Conservation (phyloP, 2,888 invertebrate species). For the Tuta absoluta region DNA sequence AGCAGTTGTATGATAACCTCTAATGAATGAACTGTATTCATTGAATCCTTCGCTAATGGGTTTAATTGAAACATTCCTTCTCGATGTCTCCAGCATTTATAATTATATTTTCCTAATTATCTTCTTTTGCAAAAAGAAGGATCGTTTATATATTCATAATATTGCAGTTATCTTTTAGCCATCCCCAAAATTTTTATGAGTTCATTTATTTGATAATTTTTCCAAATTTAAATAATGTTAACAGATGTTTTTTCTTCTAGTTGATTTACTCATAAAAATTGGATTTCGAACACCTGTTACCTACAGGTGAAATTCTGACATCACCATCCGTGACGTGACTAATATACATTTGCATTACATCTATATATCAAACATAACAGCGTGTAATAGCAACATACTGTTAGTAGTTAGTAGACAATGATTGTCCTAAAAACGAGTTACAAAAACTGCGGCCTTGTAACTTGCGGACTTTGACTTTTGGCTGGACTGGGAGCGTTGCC, state of each 20-base stretch:
- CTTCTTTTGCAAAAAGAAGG: neutral
- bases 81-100: constrained; percentile 28
- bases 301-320: neutral
- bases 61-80: constrained; percentile 41
- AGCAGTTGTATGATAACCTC: constrained; percentile 30
- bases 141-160: neutral
- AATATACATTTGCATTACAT: neutral
- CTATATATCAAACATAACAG: neutral
- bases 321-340: constrained; percentile 1
- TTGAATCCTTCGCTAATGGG: constrained; percentile 32
- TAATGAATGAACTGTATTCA: constrained; percentile 30
- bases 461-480: constrained; percentile 48
- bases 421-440: constrained; percentile 29
- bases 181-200: no score
- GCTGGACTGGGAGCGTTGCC: constrained; percentile 45
- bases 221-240: no score
- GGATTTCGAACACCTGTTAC: constrained; percentile 6
- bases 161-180: no score
- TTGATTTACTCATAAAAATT: neutral
- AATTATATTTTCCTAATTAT: neutral
- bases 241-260: neutral
- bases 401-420: neutral
- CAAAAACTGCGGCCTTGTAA: constrained; percentile 44
- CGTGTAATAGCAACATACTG: neutral
- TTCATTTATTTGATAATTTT: no score